These are phyloP conservation scores for Parnassius glacialis DNA, from an alignment of 2,888 invertebrate genomes.

Conservation along the genomic window DNA sequence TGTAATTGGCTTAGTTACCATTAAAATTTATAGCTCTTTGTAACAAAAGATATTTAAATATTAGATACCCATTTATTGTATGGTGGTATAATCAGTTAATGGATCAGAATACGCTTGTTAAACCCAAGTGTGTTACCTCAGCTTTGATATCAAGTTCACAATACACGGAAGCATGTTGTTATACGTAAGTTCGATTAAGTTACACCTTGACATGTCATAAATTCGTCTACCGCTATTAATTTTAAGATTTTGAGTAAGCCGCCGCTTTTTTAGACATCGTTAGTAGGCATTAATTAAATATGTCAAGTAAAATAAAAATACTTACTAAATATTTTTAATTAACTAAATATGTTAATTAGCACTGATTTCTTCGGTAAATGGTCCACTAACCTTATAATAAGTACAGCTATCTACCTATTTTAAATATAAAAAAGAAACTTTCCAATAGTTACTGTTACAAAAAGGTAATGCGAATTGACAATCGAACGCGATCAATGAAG, in stretches of 20 bases:
- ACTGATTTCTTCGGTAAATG: no score
- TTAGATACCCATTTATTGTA: no score
- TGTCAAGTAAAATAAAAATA: no score
- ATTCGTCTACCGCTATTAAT: neutral
- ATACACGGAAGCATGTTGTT: slow-evolving; percentile 10
- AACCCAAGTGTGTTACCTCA: neutral
- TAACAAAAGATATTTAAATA: no score
- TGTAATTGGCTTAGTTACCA: no score
- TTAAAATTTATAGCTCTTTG: no score
- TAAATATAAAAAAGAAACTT: slow-evolving; percentile 15
- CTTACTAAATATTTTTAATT: no score
- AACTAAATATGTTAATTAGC: no score
- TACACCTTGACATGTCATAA: slow-evolving; percentile 5
- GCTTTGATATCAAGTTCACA: slow-evolving; percentile 9
- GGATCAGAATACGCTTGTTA: neutral
- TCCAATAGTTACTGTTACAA: slow-evolving; percentile 29
- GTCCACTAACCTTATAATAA: no score
- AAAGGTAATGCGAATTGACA: slow-evolving; percentile 52
- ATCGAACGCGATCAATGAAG: slow-evolving; percentile 64
- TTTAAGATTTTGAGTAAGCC: neutral
- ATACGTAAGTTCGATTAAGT: slow-evolving; percentile 3
- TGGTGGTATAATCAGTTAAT: no score
- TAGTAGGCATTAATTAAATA: no score
- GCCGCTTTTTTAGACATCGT: no score
- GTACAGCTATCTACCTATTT: neutral